Evolutionary conservation across 2,797 vertebrate species (phyloP).

Genomic region (Sebastes itinus): DNA sequence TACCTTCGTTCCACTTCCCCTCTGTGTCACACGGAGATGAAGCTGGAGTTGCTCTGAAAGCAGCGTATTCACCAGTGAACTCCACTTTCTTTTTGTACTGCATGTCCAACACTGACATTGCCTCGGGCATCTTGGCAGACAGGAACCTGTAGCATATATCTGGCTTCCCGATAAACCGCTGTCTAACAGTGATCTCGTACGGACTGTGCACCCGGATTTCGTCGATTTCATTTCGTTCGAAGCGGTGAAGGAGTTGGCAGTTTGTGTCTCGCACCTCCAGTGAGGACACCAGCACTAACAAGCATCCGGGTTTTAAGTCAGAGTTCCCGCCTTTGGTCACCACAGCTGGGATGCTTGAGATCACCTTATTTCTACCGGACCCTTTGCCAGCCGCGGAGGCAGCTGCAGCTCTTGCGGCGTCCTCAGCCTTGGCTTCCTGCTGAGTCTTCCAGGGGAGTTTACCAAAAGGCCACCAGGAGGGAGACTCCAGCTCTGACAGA

Average conservation of each 20-base stretch:
- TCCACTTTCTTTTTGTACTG: slow-evolving; percentile 91
- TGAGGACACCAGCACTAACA: slow-evolving; percentile 84
- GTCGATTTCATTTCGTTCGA: slow-evolving; percentile 87
- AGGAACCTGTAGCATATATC: slow-evolving; percentile 87
- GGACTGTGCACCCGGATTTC: slow-evolving; percentile 88
- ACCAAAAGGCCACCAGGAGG: slow-evolving; percentile 95
- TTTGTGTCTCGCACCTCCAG: slow-evolving; percentile 87
- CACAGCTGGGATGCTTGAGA: slow-evolving; percentile 87
- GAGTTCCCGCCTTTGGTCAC: slow-evolving; percentile 82
- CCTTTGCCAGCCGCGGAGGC: slow-evolving; percentile 38
- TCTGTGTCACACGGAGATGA: slow-evolving; percentile 76
- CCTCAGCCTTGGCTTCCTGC: slow-evolving; percentile 74
- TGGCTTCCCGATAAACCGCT: slow-evolving; percentile 91
- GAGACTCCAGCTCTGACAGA: slow-evolving; percentile 91
- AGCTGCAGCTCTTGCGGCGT: slow-evolving; percentile 70
- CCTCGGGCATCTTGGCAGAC: slow-evolving; percentile 91
- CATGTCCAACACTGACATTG: slow-evolving; percentile 84
- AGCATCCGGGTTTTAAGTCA: slow-evolving; percentile 85
- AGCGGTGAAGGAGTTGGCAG: slow-evolving; percentile 85
- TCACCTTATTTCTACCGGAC: slow-evolving; percentile 76
- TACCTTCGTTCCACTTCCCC: slow-evolving; percentile 84
- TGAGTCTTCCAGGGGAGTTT: slow-evolving; percentile 87
- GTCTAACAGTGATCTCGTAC: slow-evolving; percentile 90
- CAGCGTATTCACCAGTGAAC: slow-evolving; percentile 79
- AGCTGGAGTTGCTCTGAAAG: slow-evolving; percentile 74